Conservation (phyloP, 2,797 vertebrate genomes). For the Rhodeus uyekii region DNA sequence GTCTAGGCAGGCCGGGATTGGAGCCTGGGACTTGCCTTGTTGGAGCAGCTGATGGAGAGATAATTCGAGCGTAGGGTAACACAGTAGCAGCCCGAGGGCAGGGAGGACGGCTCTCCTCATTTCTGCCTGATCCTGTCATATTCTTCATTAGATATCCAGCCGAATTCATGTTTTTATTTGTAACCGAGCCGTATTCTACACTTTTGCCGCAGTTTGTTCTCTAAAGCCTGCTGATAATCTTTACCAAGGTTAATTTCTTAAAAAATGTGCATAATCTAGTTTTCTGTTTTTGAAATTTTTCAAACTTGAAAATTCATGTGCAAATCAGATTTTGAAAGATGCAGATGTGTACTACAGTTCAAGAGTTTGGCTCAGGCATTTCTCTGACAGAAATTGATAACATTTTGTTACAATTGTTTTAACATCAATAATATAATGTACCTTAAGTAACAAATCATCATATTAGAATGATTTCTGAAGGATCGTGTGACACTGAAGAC, state of each 20-base stretch:
- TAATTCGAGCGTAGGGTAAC: constrained; percentile 60
- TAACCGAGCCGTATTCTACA: no score
- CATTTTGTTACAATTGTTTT: no score
- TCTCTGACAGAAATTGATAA: no score
- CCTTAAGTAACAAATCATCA: neutral
- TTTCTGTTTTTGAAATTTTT: no score
- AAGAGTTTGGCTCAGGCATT: no score
- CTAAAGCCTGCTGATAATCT: neutral
- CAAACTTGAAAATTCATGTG: neutral
- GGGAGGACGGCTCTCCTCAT: constrained; percentile 47
- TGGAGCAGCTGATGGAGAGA: constrained; percentile 63
- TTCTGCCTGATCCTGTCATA: constrained; percentile 9
- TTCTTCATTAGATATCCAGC: constrained; percentile 3
- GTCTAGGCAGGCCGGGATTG: constrained; percentile 63
- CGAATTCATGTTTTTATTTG: neutral
- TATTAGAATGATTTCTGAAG: neutral
- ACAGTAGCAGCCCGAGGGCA: constrained; percentile 50
- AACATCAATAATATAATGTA: neutral
- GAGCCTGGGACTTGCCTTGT: constrained; percentile 65
- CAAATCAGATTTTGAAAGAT: neutral
- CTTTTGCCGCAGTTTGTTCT: neutral
- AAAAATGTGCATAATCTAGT: neutral
- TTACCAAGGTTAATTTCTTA: neutral
- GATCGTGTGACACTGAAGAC: neutral
- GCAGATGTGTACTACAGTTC: neutral